These are phyloP conservation scores for Saccopteryx bilineata DNA, from an alignment of 2,113 vertebrate species.

Conservation along the genomic window DNA sequence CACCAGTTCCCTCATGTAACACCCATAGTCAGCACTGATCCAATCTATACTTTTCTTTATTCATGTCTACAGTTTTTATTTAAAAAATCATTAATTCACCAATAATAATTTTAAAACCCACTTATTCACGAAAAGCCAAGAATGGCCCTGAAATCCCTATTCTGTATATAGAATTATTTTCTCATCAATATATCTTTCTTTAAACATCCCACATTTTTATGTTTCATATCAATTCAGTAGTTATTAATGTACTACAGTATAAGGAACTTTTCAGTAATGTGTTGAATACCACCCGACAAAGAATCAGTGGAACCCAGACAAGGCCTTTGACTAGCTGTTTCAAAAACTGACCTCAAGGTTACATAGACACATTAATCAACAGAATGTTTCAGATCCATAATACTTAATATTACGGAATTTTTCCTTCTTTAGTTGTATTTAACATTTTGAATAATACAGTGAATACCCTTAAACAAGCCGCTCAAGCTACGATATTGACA, in stretches of 20 bases:
- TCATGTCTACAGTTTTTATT: neutral
- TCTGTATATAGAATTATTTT: neutral
- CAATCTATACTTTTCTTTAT: neutral
- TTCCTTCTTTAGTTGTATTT: neutral
- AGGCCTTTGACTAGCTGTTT: neutral
- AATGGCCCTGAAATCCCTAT: neutral
- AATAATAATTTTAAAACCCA: neutral
- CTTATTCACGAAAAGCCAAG: neutral
- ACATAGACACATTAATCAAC: neutral
- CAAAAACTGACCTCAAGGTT: neutral
- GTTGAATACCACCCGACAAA: neutral
- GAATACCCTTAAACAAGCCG: neutral
- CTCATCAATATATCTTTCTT: neutral
- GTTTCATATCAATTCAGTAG: neutral
- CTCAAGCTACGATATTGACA: neutral
- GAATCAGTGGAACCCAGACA: neutral
- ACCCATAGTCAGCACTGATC: too few relatives aligned
- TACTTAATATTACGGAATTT: neutral
- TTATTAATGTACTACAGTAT: neutral
- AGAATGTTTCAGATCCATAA: neutral
- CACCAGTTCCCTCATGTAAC: neutral
- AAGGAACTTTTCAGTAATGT: neutral
- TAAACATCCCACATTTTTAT: neutral
- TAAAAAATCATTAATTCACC: neutral
- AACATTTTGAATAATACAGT: neutral